These are phyloP conservation scores for Pomatostomus ruficeps DNA, from an alignment of 2,113 vertebrate species.

Conservation along the genomic window DNA sequence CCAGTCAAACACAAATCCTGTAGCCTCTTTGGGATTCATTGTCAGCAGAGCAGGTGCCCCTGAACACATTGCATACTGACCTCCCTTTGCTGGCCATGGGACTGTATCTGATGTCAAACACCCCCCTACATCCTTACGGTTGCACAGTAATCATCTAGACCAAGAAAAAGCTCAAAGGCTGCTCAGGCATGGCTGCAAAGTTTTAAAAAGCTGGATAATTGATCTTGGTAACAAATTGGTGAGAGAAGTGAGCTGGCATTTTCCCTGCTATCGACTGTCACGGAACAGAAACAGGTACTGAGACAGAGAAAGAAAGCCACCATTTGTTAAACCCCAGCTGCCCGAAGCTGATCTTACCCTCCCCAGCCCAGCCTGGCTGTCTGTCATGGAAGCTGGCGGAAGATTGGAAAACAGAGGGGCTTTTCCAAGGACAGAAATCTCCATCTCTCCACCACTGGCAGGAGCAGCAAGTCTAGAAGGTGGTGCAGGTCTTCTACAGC, in stretches of 20 bases:
- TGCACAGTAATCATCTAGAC: not conserved
- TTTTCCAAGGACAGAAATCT: not conserved
- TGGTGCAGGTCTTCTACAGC: not conserved
- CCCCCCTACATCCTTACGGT: not conserved
- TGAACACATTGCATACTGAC: fast-evolving
- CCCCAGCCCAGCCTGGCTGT: fast-evolving
- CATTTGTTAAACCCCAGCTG: not conserved
- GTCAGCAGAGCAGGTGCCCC: not conserved
- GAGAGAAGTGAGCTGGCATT: not conserved
- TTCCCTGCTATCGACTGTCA: fast-evolving
- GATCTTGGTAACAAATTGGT: not conserved
- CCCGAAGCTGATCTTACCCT: not conserved
- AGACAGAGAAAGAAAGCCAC: not conserved
- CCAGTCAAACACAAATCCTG: not conserved
- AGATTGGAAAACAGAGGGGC: fast-evolving
- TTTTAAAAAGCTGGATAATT: not conserved
- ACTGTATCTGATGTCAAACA: not conserved
- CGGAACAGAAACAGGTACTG: not conserved
- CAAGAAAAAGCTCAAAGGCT: not conserved
- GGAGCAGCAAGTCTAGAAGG: not conserved
- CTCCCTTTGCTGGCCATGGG: not conserved
- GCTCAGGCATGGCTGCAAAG: not conserved
- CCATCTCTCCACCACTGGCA: not conserved
- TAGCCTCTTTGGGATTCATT: not conserved
- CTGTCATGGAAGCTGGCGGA: not conserved